Conservation (phyloP, 2,113 vertebrate species). For the Atractosteus spatula region DNA sequence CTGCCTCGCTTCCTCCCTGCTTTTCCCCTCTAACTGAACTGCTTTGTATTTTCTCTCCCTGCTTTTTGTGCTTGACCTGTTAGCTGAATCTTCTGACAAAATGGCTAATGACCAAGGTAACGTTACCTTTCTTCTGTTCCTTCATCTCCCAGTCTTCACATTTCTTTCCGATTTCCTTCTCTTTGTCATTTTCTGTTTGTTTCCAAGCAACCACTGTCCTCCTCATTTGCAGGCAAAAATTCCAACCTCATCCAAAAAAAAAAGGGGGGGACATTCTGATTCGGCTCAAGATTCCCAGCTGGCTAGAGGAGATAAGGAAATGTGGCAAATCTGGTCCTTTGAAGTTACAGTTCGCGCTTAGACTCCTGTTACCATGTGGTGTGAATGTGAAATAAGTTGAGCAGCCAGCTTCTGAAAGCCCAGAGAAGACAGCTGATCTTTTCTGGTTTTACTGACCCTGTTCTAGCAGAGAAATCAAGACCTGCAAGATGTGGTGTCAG, state of each 20-base stretch:
- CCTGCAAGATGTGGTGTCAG: neutral
- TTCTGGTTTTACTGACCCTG: neutral
- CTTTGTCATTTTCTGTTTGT: conserved; percentile 6
- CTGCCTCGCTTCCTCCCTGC: neutral
- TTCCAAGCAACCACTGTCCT: conserved; percentile 4
- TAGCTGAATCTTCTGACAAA: conserved; percentile 99
- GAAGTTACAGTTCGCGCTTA: neutral
- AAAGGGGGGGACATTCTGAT: conserved; percentile 3
- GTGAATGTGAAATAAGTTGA: too few species aligned
- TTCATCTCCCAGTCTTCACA: conserved; percentile 36
- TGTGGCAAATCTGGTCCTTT: neutral
- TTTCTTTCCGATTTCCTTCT: conserved; percentile 10
- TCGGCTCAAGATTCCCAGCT: conserved; percentile 15
- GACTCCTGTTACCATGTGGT: conserved; percentile 10
- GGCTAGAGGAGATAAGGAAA: conserved; percentile 17
- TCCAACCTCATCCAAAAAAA: conserved; percentile 14
- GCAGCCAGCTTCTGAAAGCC: neutral
- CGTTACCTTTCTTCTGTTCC: neutral
- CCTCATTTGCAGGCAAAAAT: neutral
- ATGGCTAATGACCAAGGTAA: conserved; percentile 86
- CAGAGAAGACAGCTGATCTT: too few species aligned
- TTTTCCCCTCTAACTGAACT: conserved; percentile 67
- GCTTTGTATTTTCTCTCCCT: conserved; percentile 81
- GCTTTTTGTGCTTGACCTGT: conserved; percentile 70
- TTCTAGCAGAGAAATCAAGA: neutral